A percentile compares a stretch with the other conserved stretches of the same genome.
Evolutionary conservation across 2,888 invertebrate genomes (phyloP).

Genomic region (Zaprionus lineosus): DNA sequence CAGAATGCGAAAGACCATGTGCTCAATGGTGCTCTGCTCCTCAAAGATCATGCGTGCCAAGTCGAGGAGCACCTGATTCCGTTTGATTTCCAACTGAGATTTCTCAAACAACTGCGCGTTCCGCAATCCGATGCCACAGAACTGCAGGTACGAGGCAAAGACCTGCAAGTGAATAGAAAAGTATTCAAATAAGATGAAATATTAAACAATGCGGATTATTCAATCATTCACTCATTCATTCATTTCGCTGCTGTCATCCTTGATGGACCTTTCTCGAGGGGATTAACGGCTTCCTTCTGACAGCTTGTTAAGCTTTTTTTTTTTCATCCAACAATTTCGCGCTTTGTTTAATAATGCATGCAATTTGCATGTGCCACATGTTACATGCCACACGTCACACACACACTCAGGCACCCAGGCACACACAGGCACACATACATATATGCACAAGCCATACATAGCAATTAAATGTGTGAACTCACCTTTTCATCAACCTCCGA

Average conservation of each 20-base stretch:
- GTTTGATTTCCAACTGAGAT: constrained; percentile 96
- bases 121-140: constrained; percentile 96
- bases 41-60: constrained; percentile 98
- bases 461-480: constrained; percentile 42
- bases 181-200: no score
- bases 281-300: no score
- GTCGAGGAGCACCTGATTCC: constrained; percentile 96
- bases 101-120: constrained; percentile 98
- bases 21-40: constrained; percentile 97
- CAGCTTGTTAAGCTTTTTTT: constrained; percentile 44
- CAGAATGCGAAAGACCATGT: constrained; percentile 95
- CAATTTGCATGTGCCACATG: constrained; percentile 53
- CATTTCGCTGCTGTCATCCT: no score
- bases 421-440: no score
- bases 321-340: constrained; percentile 27
- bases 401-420: no score
- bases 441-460: no score
- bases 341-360: constrained; percentile 70
- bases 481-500: constrained; percentile 91
- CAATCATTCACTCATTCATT: background rate
- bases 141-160: constrained; percentile 95
- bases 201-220: background rate
- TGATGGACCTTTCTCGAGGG: no score
- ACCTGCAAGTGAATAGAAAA: constrained; percentile 85
- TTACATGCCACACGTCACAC: constrained; percentile 1